These are phyloP conservation scores for Dipus sagitta DNA, from an alignment of 2,797 vertebrate genomes.

Conservation along the genomic window DNA sequence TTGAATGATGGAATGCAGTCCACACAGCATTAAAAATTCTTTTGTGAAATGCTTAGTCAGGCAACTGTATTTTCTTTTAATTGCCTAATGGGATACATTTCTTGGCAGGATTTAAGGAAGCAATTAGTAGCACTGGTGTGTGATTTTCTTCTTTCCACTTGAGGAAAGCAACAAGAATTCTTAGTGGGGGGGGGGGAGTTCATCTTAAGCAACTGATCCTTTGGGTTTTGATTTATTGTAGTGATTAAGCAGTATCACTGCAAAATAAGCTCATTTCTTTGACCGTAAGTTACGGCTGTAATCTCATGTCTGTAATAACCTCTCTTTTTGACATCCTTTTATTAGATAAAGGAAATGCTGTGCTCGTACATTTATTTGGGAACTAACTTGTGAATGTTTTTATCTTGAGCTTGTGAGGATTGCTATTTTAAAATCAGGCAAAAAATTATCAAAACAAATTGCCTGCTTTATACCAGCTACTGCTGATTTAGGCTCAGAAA, in stretches of 20 bases:
- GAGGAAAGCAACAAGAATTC: constrained; percentile 73
- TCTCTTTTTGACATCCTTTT: constrained; percentile 49
- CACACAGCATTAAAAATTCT: constrained; percentile 77
- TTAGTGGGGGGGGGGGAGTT: constrained; percentile 63
- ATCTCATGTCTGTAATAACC: constrained; percentile 54
- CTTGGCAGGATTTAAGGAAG: constrained; percentile 76
- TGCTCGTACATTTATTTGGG: constrained; percentile 58
- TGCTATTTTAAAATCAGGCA: constrained; percentile 63
- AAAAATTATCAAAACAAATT: background rate
- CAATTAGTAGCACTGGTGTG: constrained; percentile 80
- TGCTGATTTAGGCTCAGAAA: constrained; percentile 50
- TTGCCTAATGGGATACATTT: constrained; percentile 81
- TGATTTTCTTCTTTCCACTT: constrained; percentile 77
- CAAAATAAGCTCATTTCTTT: constrained; percentile 67
- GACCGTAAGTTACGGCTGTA: constrained; percentile 49
- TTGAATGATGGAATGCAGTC: constrained; percentile 66
- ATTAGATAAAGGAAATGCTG: constrained; percentile 38
- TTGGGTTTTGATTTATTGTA: constrained; percentile 74
- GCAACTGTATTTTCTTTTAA: constrained; percentile 72
- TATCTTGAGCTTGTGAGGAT: constrained; percentile 58
- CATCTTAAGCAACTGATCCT: constrained; percentile 59
- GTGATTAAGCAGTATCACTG: constrained; percentile 65
- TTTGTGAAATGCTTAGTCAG: constrained; percentile 80
- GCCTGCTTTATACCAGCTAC: constrained; percentile 20
- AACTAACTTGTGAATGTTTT: constrained; percentile 62